Percentiles rank a stretch among this genome's conserved stretches.
phyloP scores from a whole-genome alignment of 2,113 vertebrate species.

The Chrysemys picta region DNA sequence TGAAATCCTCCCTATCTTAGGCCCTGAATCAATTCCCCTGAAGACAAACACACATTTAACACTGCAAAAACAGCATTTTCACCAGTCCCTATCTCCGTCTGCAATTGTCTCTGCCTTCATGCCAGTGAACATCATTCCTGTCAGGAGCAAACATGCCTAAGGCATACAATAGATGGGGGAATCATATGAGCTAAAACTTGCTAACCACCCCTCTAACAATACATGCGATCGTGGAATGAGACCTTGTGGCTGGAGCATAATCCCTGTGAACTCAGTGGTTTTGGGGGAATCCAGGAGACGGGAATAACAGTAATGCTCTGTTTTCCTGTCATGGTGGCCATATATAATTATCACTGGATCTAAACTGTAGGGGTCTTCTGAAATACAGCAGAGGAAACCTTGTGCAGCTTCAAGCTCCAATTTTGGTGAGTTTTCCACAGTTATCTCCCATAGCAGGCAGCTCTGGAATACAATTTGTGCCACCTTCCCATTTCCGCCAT shows the following conservation, averaged over 20 bases:
- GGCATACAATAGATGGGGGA: neutral
- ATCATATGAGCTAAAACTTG: neutral
- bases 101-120: fast-evolving
- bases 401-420: neutral
- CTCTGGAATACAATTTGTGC: neutral
- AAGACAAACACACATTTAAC: neutral
- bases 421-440: neutral
- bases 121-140: neutral
- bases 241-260: neutral
- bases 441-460: neutral
- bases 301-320: neutral
- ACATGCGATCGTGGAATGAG: neutral
- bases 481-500: neutral
- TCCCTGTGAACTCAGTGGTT: neutral
- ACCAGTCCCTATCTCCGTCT: neutral
- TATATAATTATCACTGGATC: neutral
- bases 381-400: neutral
- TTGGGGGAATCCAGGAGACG: neutral
- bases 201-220: neutral
- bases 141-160: neutral
- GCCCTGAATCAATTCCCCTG: neutral
- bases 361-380: neutral
- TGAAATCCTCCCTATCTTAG: neutral
- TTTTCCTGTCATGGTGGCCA: neutral
- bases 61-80: neutral